Evolutionary conservation across 2,888 invertebrate genomes (phyloP), one percentile per base, ranked within the genome.

Genomic region (Ophion costatus): DNA sequence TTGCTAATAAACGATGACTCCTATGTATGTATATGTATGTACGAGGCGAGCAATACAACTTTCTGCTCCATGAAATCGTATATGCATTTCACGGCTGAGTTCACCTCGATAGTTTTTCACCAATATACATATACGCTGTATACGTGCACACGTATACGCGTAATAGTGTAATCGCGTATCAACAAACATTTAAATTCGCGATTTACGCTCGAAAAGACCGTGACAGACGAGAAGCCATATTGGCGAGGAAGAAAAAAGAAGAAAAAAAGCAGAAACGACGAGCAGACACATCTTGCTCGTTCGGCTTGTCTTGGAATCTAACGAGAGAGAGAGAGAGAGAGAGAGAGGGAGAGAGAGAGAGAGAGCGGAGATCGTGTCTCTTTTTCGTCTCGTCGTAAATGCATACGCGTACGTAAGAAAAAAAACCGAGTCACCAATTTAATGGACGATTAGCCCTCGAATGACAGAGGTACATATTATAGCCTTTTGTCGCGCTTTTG

Each of bases 61-160:
- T 80, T 82, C 85, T 64, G 82, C 85, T 69, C 64, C 85, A 64
- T 77, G 80, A 85, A 82, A 85, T 85, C 85, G 80, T 80, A 82
- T 85, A 80, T 77, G 82, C 82, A 69, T 85, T 85, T 85, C 85
- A 85, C 85, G 85, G 85, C 85, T 85, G 66, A 76, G 76, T 85
- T 85, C 82, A 80, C 85, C 82, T 69, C 82, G 85, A 82, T 85
- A 85, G 67, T 74, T 63, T 51, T 73, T 76, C 73, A 81, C 67
- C 24, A 73, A 14, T 33, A 24, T 84, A 80, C 56, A 70, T 33
- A 74, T 11, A 57, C 67, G n/a, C 24, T 59, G 59, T 73, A 73
- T 64, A 56, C 20, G 10, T 29, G 20, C 63, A 64, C 42, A 63
- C 1, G 20, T 11, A 73, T 14, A 17, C 38, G 64, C 73, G 42